These are phyloP conservation scores for Euplexia lucipara DNA, from an alignment of 2,888 invertebrate genomes.

Conservation along the genomic window DNA sequence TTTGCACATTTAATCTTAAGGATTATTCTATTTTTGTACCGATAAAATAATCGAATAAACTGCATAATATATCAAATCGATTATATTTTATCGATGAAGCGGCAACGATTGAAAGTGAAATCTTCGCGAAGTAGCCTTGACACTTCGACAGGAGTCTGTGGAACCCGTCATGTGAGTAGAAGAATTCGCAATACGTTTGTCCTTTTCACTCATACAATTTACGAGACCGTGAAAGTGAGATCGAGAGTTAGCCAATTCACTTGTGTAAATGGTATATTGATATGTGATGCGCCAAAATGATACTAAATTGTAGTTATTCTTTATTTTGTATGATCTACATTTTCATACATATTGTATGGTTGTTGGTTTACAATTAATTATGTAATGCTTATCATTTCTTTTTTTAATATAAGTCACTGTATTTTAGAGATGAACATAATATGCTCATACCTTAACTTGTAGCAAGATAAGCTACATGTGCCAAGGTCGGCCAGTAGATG, in stretches of 20 bases:
- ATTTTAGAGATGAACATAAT: neutral
- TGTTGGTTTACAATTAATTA: neutral
- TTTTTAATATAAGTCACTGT: neutral
- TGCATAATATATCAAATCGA: constrained; percentile 11
- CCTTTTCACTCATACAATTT: constrained; percentile 13
- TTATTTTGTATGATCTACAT: constrained; percentile 9
- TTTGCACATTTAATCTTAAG: constrained; percentile 30
- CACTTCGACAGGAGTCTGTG: constrained; percentile 13
- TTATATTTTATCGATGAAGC: constrained; percentile 20
- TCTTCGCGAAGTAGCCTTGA: constrained; percentile 49
- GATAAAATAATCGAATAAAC: neutral
- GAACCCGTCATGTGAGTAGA: constrained; percentile 38
- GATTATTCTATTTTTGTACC: constrained; percentile 24
- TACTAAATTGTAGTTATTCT: neutral
- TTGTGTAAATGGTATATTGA: constrained; percentile 19
- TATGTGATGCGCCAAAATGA: constrained; percentile 15
- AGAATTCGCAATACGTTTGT: constrained; percentile 19
- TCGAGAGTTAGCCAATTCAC: constrained; percentile 13
- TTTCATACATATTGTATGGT: neutral
- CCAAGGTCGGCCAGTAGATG: too few relatives aligned
- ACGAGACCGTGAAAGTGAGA: constrained; percentile 18
- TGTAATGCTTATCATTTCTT: neutral
- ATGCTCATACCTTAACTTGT: too few relatives aligned
- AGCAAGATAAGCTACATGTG: too few relatives aligned
- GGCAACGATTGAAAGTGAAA: constrained; percentile 49